Conservation (phyloP, 2,113 vertebrate genomes). For the Bombycilla garrulus region DNA sequence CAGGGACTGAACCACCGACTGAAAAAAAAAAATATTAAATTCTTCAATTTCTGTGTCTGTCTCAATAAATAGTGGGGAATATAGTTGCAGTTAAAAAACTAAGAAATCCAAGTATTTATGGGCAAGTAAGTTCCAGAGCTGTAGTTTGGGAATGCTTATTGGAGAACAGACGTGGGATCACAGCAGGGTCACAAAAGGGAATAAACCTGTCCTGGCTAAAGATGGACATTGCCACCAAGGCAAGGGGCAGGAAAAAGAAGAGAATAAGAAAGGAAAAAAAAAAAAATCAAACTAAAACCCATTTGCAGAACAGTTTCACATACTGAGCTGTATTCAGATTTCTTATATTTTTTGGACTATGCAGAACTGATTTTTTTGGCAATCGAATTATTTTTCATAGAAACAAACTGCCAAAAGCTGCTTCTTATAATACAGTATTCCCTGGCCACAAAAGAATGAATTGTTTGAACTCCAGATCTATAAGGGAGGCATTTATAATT, state of each 20-base stretch:
- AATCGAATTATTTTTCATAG: conserved; percentile 8
- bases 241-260: neutral
- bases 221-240: neutral
- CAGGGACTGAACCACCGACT: neutral
- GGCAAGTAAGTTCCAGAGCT: neutral
- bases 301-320: neutral
- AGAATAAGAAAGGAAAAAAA: neutral
- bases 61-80: neutral
- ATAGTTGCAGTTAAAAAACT: neutral
- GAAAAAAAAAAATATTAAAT: neutral
- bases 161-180: neutral
- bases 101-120: neutral
- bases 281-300: neutral
- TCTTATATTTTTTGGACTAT: neutral
- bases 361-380: neutral
- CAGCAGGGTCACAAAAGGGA: neutral
- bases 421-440: neutral
- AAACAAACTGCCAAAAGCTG: neutral
- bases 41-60: neutral
- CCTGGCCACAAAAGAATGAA: neutral
- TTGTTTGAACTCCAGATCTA: neutral
- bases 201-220: neutral
- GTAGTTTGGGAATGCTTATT: neutral
- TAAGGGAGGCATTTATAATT: neutral
- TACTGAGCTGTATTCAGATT: neutral